Percentiles rank a stretch among this genome's conserved stretches.
These are phyloP conservation scores for Amblyraja radiata DNA, from an alignment of 2,797 vertebrate species.

Conservation along the genomic window DNA sequence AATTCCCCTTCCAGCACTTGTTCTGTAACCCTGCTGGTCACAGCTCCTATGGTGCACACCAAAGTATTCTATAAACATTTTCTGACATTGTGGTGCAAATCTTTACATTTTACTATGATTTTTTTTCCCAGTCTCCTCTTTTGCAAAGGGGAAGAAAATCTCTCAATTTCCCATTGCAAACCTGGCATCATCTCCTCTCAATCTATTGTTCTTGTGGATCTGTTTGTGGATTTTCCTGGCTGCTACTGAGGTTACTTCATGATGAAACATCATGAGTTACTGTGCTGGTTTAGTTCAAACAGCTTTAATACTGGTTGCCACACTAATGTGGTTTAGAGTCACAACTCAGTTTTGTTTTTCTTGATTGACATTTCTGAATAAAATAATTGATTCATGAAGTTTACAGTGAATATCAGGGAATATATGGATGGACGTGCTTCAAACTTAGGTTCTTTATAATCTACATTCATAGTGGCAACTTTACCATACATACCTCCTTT, in stretches of 20 bases:
- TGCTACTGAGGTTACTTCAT: neutral
- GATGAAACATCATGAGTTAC: neutral
- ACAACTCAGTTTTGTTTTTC: neutral
- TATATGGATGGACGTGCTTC: neutral
- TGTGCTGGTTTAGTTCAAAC: neutral
- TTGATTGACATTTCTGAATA: neutral
- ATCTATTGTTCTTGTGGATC: neutral
- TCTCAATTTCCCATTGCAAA: too few species aligned
- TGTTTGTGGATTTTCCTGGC: neutral
- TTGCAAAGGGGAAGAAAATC: too few species aligned
- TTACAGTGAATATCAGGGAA: neutral
- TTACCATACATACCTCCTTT: slow-evolving; percentile 53
- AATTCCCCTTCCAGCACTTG: too few species aligned
- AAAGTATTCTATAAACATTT: too few species aligned
- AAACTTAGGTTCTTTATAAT: neutral
- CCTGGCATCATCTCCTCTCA: too few species aligned
- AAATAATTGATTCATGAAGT: neutral
- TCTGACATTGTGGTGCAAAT: too few species aligned
- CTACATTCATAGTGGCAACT: neutral
- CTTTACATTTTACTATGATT: too few species aligned
- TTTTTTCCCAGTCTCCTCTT: too few species aligned
- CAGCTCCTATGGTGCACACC: too few species aligned
- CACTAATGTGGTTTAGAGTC: too few species aligned
- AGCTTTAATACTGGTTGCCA: neutral
- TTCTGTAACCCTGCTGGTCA: too few species aligned